Percentiles rank a stretch among this genome's conserved stretches.
phyloP scores from a whole-genome alignment of 2,888 invertebrate species.

The Sturmia bella region DNA sequence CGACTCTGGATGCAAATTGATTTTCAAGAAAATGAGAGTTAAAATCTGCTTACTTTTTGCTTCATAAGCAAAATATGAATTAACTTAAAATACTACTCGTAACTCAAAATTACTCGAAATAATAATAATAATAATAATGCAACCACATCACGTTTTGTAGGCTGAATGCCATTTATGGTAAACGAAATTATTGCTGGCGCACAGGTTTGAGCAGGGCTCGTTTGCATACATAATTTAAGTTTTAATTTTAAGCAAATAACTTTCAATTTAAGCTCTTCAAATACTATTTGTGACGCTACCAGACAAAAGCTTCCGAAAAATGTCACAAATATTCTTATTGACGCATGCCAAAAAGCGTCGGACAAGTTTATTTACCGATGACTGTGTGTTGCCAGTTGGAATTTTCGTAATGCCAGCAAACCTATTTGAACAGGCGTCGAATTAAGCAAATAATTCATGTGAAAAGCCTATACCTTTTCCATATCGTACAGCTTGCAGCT shows the following conservation, averaged over 20 bases:
- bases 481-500: too few species aligned
- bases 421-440: too few species aligned
- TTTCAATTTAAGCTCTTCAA: constrained; percentile 17
- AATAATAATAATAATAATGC: constrained; percentile 33
- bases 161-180: constrained; percentile 37
- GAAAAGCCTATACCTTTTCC: too few species aligned
- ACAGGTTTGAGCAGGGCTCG: constrained; percentile 9
- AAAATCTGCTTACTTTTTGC: not conserved
- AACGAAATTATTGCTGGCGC: constrained; percentile 8
- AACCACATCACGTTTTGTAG: constrained; percentile 60
- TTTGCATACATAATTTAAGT: constrained; percentile 37
- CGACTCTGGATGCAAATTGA: not conserved
- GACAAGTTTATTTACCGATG: constrained; percentile 18
- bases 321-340: constrained; percentile 16
- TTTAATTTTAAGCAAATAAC: constrained; percentile 25
- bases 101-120: not conserved
- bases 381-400: too few species aligned
- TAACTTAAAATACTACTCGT: constrained; percentile 15
- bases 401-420: too few species aligned
- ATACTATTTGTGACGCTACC: constrained; percentile 45
- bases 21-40: constrained; percentile 6
- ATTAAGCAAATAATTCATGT: too few species aligned
- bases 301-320: not conserved
- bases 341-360: constrained; percentile 1
- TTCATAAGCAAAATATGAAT: constrained; percentile 20